Conservation (phyloP, 2,113 vertebrate genomes). For the Aspidoscelis tigris region DNA sequence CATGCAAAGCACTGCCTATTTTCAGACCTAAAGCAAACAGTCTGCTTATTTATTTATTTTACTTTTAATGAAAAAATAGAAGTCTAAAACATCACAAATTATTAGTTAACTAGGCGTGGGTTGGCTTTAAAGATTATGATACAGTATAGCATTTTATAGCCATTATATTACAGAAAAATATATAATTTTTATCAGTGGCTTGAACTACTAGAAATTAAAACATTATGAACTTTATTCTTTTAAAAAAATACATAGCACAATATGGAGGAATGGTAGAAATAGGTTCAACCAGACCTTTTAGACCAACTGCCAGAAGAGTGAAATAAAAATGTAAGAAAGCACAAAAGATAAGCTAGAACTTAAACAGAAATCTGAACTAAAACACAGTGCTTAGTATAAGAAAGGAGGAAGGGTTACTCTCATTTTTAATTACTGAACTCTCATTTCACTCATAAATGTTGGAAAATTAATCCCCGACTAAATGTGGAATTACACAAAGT, state of each 20-base stretch:
- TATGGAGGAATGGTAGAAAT: too few relatives aligned
- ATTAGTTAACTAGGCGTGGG: slow-evolving; percentile 52
- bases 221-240: background rate
- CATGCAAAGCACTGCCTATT: slow-evolving; percentile 75
- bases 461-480: slow-evolving; percentile 59
- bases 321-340: background rate
- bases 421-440: background rate
- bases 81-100: slow-evolving; percentile 59
- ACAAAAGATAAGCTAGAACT: background rate
- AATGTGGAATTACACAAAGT: slow-evolving; percentile 57
- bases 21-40: slow-evolving; percentile 64
- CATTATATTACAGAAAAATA: slow-evolving; percentile 54
- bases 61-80: slow-evolving; percentile 59
- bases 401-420: slow-evolving; percentile 6
- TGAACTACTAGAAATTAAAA: slow-evolving; percentile 29
- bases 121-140: slow-evolving; percentile 53
- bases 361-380: background rate
- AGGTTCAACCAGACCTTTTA: too few relatives aligned
- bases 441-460: slow-evolving; percentile 29
- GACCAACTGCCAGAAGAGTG: background rate
- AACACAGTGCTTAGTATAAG: background rate
- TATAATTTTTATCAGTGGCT: slow-evolving; percentile 42
- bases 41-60: slow-evolving; percentile 43
- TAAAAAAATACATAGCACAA: background rate
- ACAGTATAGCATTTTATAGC: slow-evolving; percentile 53